Base-by-base conservation (phyloP, 2,797 vertebrate genomes). In the Lacerta viridis region DNA sequence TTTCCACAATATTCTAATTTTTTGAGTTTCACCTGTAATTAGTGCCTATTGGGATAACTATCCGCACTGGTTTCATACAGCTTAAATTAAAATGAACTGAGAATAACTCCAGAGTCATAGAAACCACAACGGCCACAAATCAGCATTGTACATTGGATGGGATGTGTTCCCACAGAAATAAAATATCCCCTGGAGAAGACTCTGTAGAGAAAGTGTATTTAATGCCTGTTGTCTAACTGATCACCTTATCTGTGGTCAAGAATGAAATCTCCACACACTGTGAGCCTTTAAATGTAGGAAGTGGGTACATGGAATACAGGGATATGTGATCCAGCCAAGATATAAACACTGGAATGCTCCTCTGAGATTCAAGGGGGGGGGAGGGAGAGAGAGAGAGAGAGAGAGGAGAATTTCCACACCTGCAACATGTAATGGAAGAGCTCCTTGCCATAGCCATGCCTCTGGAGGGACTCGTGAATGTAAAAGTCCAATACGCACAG, bases 401-500 rank as follows among this genome's bases (percentile, higher is more conserved):
- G 46, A 61, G 13, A n/a, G 11, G 72, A 72, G 29, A 59, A 33
- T 33, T 80, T 1, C 36, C 7, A 71, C 92, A 99, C 98, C 98
- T 98, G 96, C 90, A 99, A 87, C 98, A 99, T 98, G 92, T 97
- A 97, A 39, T 97, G 94, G 93, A 99, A 99, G n/a, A 99, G 97
- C 92, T 98, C 97, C 89, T 96, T 96, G 2, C 98, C 98, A 0
- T 98, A 98, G 82, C 98, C 98, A 1, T 98, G 97, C 81, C 98
- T 97, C 72, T 99, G 98, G 78, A 98, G 71, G 7, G 96, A 98
- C 92, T 99, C 98, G 0, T 97, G 96, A 81, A 99, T 94, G 91
- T 98, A 99, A 93, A 99, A 99, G 93, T 99, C 98, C 95, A 99
- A 87, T 55, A 99, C 97, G 29, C 98, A 99, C 25, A 98, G 96